Percentiles rank a stretch among this genome's conserved stretches.
Conservation (phyloP, 2,113 vertebrate genomes). For the Bubo scandiacus region DNA sequence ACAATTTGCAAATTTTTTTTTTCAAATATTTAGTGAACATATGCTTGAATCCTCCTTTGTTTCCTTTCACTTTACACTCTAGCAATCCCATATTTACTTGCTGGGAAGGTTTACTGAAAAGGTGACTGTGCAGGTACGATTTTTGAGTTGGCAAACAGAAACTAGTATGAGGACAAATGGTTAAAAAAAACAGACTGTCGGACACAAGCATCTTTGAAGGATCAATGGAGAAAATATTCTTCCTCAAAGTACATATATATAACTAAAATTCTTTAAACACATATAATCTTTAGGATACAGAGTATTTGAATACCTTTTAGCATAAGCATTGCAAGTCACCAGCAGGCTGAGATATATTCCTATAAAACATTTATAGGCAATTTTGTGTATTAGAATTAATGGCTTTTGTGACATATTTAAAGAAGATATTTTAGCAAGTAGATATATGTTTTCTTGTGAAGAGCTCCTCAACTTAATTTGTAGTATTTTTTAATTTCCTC, state of each 20-base stretch:
- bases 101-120: neutral
- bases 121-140: neutral
- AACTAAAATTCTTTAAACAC: neutral
- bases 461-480: neutral
- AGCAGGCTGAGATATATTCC: neutral
- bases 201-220: neutral
- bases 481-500: neutral
- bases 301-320: neutral
- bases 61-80: neutral
- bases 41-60: neutral
- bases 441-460: neutral
- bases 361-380: neutral
- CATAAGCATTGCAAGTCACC: neutral
- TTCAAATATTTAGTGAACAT: neutral
- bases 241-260: neutral
- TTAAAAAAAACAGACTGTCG: neutral
- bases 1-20: neutral
- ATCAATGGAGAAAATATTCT: neutral
- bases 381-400: neutral
- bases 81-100: neutral
- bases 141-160: neutral
- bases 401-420: neutral
- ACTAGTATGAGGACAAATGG: neutral
- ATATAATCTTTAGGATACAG: neutral
- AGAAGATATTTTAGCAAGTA: neutral